Base-by-base conservation (phyloP, 1,140 invertebrate species). In the Cylas formicarius region DNA sequence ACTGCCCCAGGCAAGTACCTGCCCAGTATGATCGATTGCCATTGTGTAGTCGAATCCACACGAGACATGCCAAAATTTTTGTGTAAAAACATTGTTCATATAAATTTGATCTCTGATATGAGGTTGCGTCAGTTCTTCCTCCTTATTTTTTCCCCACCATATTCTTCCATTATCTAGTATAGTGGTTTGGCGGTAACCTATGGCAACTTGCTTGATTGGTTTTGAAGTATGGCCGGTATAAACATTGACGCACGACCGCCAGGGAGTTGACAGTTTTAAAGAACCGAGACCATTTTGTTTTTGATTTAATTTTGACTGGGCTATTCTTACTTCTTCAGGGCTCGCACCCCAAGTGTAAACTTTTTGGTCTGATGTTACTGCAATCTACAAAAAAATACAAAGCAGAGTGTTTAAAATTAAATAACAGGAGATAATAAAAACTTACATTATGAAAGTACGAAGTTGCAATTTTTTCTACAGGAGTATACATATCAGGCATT, bases 381-480 rank as follows among this genome's bases (percentile, higher is more conserved):
- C 84, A 55, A 87, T 66, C 84, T 87, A 53, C 8, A 65, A 66
- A 53, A 9, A 5, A 16, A 41, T 38, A 56, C 52, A 40, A 49
- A 55, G 27, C 18, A 48, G 22, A 38, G 44, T 49, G 36, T 41
- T 37, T 20, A 35, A 27, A 35, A 50, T 40, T 18, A 10, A 17
- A 9, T 17, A 26, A n/a, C 35, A 10, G 11, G 2, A 13, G 37
- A 32, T 18, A 18, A 36, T 14, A 20, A 19, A 20, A 27, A 72
- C 79, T 76, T 72, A 87, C 84, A 71, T 80, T 86, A 55, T 87
- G 84, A 68, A 90, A 90, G 66, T 85, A 88, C 58, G 78, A 81
- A 20, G 83, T 82, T 40, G 81, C 71, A 56, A 90, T 78, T 45
- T 76, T 67, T 39, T 70, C 73, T 50, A 87, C 77, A 37, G 69